Percentiles rank a stretch among this genome's conserved stretches.
phyloP scores from a whole-genome alignment of 2,888 invertebrate species.

The Dynastes tityus region DNA sequence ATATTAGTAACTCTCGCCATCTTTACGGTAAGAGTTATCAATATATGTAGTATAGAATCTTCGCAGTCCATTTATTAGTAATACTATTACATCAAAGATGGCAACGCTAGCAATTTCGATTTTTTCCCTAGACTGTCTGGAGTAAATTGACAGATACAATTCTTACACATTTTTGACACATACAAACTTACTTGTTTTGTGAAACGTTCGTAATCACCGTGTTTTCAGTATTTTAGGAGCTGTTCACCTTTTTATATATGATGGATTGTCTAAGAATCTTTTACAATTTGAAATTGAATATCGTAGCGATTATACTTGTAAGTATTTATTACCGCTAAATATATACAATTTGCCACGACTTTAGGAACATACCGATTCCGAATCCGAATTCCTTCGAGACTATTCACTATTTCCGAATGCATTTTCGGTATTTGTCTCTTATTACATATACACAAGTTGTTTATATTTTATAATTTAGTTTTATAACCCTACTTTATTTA shows the following conservation, averaged over 20 bases:
- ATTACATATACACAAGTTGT: not conserved
- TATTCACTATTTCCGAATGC: not conserved
- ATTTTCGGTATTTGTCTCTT: not conserved
- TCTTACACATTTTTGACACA: slow-evolving; percentile 47
- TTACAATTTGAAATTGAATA: slow-evolving; percentile 63
- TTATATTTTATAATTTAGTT: not conserved
- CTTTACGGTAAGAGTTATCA: too few relatives aligned
- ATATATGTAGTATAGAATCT: too few relatives aligned
- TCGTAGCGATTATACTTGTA: slow-evolving; percentile 68
- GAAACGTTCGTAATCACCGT: slow-evolving; percentile 8
- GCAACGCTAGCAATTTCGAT: slow-evolving; percentile 43
- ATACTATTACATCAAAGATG: slow-evolving; percentile 23
- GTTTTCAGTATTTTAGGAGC: slow-evolving; percentile 27
- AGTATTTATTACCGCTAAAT: slow-evolving; percentile 59
- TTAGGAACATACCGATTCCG: slow-evolving; percentile 12
- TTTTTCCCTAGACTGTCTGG: slow-evolving; percentile 19
- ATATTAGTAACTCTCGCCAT: too few relatives aligned
- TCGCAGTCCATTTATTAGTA: too few relatives aligned
- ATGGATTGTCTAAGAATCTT: slow-evolving; percentile 65
- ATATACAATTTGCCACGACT: slow-evolving; percentile 52
- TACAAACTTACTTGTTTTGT: slow-evolving; percentile 40
- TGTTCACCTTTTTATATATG: slow-evolving; percentile 52
- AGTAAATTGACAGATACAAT: slow-evolving; percentile 31
- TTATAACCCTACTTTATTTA: slow-evolving; percentile 39
- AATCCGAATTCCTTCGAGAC: not conserved